A percentile compares a stretch with the other conserved stretches of the same genome.
Conservation (phyloP, 2,888 invertebrate genomes). For the Aricia artaxerxes region DNA sequence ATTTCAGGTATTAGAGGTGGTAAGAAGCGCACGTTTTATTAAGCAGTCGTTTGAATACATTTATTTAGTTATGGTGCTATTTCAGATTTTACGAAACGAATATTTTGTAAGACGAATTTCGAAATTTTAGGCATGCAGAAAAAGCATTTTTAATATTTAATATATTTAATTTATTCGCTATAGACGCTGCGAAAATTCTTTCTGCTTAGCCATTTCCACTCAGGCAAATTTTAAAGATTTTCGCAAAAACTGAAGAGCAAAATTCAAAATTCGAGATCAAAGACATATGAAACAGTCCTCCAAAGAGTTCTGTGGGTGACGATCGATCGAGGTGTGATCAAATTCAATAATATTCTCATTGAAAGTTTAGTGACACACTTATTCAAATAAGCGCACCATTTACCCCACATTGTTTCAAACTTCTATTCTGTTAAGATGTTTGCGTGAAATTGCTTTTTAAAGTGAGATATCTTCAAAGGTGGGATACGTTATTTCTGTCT, state of each 20-base stretch:
- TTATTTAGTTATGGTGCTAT: neutral
- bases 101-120: neutral
- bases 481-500: neutral
- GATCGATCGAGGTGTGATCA: neutral
- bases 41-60: neutral
- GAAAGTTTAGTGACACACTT: conserved; percentile 23
- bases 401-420: conserved; percentile 17
- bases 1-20: neutral
- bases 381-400: conserved; percentile 22
- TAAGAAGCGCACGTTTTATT: neutral
- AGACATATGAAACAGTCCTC: neutral
- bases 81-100: neutral
- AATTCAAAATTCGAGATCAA: neutral
- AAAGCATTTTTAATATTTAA: too few species aligned
- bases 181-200: too few species aligned
- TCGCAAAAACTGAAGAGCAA: neutral
- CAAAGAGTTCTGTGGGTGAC: neutral
- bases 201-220: too few species aligned
- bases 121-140: too few species aligned
- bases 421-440: conserved; percentile 22
- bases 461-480: conserved; percentile 7
- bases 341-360: conserved; percentile 21
- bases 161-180: too few species aligned
- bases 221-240: too few species aligned
- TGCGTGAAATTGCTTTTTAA: conserved; percentile 28